Evolutionary conservation across 1,140 invertebrate genomes (phyloP).

Genomic region (Forficula auricularia): DNA sequence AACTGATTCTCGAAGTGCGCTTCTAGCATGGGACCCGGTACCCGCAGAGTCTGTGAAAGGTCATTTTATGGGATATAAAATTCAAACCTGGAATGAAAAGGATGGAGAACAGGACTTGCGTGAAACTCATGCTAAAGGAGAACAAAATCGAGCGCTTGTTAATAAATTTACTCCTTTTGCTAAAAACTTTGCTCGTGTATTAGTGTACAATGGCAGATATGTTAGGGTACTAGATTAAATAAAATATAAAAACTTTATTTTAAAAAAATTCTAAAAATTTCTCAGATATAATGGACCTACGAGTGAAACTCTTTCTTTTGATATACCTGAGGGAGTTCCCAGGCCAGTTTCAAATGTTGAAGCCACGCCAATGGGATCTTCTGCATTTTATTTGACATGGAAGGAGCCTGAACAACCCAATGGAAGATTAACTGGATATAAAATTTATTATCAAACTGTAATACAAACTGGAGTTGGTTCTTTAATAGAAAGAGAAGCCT

Average conservation of each 20-base stretch:
- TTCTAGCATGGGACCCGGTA: constrained; percentile 72
- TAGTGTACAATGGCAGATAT: constrained; percentile 68
- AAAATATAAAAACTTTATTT: not conserved
- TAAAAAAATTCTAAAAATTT: not conserved
- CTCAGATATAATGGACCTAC: constrained; percentile 65
- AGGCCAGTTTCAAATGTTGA: constrained; percentile 71
- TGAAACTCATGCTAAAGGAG: constrained; percentile 61
- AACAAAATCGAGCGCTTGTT: constrained; percentile 52
- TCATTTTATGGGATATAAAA: constrained; percentile 91
- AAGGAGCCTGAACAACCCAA: constrained; percentile 83
- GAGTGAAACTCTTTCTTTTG: constrained; percentile 65
- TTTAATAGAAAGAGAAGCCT: constrained; percentile 49
- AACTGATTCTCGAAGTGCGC: constrained; percentile 51
- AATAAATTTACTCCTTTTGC: constrained; percentile 75
- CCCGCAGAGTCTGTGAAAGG: constrained; percentile 56
- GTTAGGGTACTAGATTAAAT: not conserved
- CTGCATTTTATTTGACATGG: constrained; percentile 77
- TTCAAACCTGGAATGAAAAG: constrained; percentile 82
- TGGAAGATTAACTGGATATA: constrained; percentile 81
- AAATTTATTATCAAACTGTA: constrained; percentile 75
- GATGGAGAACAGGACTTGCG: constrained; percentile 53
- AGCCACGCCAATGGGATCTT: constrained; percentile 71
- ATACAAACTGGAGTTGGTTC: constrained; percentile 28
- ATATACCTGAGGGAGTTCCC: constrained; percentile 83
- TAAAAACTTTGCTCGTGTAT: constrained; percentile 74